Percentiles rank a stretch among this genome's conserved stretches.
phyloP scores from a whole-genome alignment of 2,797 vertebrate genomes.

The Synanceia verrucosa region DNA sequence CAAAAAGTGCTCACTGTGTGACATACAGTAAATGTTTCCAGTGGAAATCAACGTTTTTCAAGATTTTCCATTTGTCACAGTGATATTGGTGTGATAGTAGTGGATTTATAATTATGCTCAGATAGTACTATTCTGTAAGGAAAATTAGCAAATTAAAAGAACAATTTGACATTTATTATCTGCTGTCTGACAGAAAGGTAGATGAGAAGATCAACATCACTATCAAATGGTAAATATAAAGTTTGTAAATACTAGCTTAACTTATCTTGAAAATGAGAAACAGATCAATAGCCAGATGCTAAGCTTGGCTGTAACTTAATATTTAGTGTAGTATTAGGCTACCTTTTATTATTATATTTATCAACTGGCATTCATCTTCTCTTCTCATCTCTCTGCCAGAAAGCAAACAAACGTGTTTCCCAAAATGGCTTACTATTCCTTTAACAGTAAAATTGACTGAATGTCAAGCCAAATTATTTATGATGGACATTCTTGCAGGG shows the following conservation, averaged over 20 bases:
- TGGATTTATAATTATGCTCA: conserved; percentile 5
- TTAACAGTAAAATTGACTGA: background rate
- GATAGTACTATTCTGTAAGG: background rate
- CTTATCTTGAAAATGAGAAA: background rate
- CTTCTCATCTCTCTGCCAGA: background rate
- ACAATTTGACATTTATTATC: background rate
- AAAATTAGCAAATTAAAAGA: background rate
- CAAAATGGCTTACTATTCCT: background rate
- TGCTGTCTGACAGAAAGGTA: background rate
- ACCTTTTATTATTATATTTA: too few species aligned
- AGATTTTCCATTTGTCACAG: conserved; percentile 20
- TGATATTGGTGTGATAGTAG: background rate
- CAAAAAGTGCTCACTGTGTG: conserved; percentile 3
- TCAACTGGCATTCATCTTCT: background rate
- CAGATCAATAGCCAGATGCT: too few species aligned
- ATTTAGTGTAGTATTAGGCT: too few species aligned
- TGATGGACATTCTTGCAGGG: background rate
- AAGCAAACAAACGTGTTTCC: background rate
- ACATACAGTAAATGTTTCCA: background rate
- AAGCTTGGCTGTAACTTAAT: too few species aligned
- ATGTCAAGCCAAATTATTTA: background rate
- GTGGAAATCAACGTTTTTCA: background rate
- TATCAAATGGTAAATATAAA: background rate
- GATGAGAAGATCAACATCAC: background rate
- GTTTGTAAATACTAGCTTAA: background rate